These are phyloP conservation scores for Andrena marginata DNA, from an alignment of 2,888 invertebrate genomes.

Conservation along the genomic window DNA sequence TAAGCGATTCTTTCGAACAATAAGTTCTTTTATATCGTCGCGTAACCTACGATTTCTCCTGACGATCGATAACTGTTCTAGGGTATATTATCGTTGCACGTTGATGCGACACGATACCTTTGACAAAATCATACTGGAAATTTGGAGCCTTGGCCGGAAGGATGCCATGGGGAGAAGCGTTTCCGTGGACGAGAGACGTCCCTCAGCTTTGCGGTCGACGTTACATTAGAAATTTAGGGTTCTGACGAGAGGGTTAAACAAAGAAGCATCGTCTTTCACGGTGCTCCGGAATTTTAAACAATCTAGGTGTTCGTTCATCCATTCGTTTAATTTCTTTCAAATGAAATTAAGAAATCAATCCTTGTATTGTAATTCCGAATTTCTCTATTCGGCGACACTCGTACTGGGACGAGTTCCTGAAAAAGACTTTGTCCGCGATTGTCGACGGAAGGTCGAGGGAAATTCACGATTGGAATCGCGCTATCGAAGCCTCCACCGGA, in stretches of 20 bases:
- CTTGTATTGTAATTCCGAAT: too few species aligned
- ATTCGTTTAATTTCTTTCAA: too few species aligned
- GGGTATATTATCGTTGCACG: neutral
- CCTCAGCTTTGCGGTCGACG: neutral
- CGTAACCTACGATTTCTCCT: constrained; percentile 6
- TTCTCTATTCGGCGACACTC: too few species aligned
- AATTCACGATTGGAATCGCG: neutral
- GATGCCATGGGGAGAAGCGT: constrained; percentile 62
- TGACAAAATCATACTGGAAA: constrained; percentile 56
- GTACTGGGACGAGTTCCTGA: neutral
- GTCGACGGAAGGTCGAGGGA: neutral
- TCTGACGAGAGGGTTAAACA: constrained; percentile 5
- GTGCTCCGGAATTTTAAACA: neutral
- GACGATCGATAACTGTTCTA: neutral
- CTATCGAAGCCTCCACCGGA: constrained; percentile 15
- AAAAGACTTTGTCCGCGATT: neutral
- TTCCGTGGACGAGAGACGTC: constrained; percentile 19
- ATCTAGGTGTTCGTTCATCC: neutral
- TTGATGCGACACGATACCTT: constrained; percentile 32
- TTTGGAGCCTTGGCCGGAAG: constrained; percentile 66
- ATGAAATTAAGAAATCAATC: too few species aligned
- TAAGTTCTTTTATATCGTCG: neutral
- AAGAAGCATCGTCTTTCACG: neutral
- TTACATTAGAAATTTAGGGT: constrained; percentile 29
- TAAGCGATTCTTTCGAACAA: neutral